Percentiles rank a stretch among this genome's conserved stretches.
Conservation (phyloP, 2,113 vertebrate species). For the Paralichthys olivaceus region DNA sequence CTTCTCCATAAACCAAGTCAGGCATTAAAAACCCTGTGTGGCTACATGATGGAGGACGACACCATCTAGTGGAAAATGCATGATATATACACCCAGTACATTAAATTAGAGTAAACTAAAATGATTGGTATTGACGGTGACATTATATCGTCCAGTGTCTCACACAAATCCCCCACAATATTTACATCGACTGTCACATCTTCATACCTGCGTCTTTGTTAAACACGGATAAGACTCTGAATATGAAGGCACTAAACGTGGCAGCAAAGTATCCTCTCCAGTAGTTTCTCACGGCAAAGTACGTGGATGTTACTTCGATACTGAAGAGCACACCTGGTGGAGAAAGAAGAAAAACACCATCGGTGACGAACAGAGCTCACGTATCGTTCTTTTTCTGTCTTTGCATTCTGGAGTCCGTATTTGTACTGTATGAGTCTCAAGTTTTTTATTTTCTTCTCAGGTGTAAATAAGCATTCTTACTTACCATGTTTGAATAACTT, state of each 20-base stretch:
- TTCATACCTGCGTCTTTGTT: constrained; percentile 93
- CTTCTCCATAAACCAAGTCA: background rate
- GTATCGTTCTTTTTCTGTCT: too few relatives aligned
- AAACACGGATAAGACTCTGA: constrained; percentile 94
- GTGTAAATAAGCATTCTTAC: too few relatives aligned
- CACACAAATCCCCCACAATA: background rate
- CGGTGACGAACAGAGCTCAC: too few relatives aligned
- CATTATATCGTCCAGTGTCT: constrained; percentile 32
- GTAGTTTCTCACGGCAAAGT: constrained; percentile 97
- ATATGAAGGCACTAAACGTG: constrained; percentile 98
- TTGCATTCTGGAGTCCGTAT: too few relatives aligned
- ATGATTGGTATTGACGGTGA: too few relatives aligned
- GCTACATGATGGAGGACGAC: constrained; percentile 3
- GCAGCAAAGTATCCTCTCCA: constrained; percentile 98
- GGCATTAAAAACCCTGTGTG: background rate
- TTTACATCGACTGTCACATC: too few relatives aligned
- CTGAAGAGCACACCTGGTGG: constrained; percentile 83
- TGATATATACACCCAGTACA: background rate
- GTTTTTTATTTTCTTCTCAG: too few relatives aligned
- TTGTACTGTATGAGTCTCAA: too few relatives aligned
- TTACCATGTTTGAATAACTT: too few relatives aligned
- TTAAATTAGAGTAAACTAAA: background rate
- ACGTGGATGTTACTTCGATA: constrained; percentile 97
- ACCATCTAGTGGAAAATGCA: constrained; percentile 43
- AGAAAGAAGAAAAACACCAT: background rate